phyloP scores from a whole-genome alignment of 1,140 invertebrate genomes.

The Batillaria attramentaria region DNA sequence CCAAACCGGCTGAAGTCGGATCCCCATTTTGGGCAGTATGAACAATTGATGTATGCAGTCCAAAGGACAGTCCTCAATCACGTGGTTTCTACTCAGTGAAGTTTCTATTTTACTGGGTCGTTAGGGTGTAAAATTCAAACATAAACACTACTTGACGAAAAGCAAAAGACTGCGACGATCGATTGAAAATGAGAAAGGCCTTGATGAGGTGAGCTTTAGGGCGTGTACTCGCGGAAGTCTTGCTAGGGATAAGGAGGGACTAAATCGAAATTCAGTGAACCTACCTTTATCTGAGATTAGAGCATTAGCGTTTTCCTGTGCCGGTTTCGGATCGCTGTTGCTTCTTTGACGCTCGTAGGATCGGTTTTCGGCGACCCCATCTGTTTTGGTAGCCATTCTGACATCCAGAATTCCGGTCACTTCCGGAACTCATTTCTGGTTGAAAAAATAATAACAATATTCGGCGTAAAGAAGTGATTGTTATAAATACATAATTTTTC shows the following conservation, averaged over 20 bases:
- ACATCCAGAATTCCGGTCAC: conserved; percentile 35
- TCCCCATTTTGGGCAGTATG: too few relatives aligned
- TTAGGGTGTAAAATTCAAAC: too few relatives aligned
- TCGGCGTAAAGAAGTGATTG: not conserved
- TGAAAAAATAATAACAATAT: not conserved
- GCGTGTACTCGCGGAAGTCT: conserved; percentile 12
- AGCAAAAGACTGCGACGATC: conserved; percentile 7
- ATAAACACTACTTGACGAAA: too few relatives aligned
- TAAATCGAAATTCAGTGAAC: conserved; percentile 29
- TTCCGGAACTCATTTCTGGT: conserved; percentile 32
- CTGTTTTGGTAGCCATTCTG: conserved; percentile 64
- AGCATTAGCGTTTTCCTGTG: conserved; percentile 46
- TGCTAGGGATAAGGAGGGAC: not conserved
- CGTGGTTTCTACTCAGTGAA: too few relatives aligned
- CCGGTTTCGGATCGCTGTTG: conserved; percentile 59
- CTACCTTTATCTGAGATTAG: conserved; percentile 51
- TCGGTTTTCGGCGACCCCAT: conserved; percentile 46
- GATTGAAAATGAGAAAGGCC: not conserved
- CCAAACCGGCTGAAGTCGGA: too few relatives aligned
- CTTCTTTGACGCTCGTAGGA: conserved; percentile 57
- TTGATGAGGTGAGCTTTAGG: conserved; percentile 15
- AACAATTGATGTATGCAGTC: too few relatives aligned
- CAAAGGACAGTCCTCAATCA: too few relatives aligned
- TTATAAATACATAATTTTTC: not conserved
- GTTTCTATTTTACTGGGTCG: too few relatives aligned